phyloP scores from a whole-genome alignment of 2,113 vertebrate species.

The Anarrhichthys ocellatus region DNA sequence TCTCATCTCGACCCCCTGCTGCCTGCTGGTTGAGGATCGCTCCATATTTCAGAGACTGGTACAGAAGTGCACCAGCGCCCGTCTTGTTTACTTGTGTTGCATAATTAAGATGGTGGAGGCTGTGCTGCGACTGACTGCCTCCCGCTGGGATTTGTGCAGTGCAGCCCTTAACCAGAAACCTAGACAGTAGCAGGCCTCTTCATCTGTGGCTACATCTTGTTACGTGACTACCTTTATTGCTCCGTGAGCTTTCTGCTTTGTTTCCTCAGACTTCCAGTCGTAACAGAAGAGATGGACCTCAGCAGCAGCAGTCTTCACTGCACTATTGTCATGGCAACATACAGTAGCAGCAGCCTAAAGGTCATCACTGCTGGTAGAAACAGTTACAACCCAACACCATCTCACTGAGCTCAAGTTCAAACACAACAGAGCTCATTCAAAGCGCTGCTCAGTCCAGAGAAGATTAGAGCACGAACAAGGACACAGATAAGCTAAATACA shows the following conservation, averaged over 20 bases:
- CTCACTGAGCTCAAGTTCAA: neutral
- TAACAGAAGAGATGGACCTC: too few species aligned
- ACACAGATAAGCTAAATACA: neutral
- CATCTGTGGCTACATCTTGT: neutral
- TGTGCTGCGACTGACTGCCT: constrained; percentile 17
- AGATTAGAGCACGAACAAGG: neutral
- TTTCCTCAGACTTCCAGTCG: neutral
- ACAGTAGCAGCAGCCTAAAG: neutral
- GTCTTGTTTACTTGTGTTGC: constrained; percentile 47
- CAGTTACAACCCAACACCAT: neutral
- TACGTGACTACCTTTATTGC: neutral
- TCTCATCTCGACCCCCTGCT: neutral
- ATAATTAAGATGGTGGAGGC: constrained; percentile 50
- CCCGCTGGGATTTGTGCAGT: constrained; percentile 1
- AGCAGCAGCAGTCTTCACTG: neutral
- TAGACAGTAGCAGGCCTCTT: neutral
- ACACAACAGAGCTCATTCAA: neutral
- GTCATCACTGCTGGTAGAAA: neutral
- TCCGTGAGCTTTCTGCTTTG: neutral
- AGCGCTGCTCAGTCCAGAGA: neutral
- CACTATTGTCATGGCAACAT: constrained; percentile 2
- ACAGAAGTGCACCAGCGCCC: constrained; percentile 23
- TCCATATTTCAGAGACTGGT: constrained; percentile 21
- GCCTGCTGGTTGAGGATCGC: neutral
- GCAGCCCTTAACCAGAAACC: constrained; percentile 6